phyloP scores from a whole-genome alignment of 2,113 vertebrate species.

The Lagopus muta region DNA sequence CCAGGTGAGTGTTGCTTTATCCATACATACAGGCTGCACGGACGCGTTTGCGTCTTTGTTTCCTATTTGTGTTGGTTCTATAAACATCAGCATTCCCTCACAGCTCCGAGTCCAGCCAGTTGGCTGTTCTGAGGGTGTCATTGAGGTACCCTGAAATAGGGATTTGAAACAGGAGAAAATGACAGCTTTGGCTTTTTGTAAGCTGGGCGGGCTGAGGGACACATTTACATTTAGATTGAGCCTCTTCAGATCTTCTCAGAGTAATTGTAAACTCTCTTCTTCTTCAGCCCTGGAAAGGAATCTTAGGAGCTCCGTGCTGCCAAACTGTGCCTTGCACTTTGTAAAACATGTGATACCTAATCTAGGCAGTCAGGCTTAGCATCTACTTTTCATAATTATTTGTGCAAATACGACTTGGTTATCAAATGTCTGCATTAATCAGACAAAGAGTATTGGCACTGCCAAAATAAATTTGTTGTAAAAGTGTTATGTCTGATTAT shows the following conservation, averaged over 20 bases:
- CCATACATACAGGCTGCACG: not conserved
- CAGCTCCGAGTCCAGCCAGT: not conserved
- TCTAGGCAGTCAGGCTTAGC: conserved; percentile 28
- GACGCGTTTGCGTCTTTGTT: not conserved
- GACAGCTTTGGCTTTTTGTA: conserved; percentile 38
- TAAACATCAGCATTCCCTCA: not conserved
- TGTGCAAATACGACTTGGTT: conserved; percentile 32
- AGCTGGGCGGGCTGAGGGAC: not conserved
- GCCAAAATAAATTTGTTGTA: conserved; percentile 59
- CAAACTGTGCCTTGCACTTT: not conserved
- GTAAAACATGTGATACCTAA: not conserved
- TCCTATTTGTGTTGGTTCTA: not conserved
- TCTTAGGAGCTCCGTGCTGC: not conserved
- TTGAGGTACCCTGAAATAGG: conserved; percentile 8
- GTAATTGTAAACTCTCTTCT: conserved; percentile 19
- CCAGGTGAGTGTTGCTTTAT: not conserved
- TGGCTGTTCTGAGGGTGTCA: not conserved
- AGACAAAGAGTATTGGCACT: conserved; percentile 16
- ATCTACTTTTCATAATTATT: conserved; percentile 21
- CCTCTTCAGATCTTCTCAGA: conserved; percentile 33
- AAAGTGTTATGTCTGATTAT: conserved; percentile 50
- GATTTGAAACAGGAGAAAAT: conserved; percentile 41
- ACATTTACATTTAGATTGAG: conserved; percentile 58
- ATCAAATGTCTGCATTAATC: conserved; percentile 52
- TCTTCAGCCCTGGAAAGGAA: conserved; percentile 22